Evolutionary conservation across 1,140 invertebrate genomes (phyloP), one percentile per base, ranked within the genome.

Genomic region (Calephelis virginiensis): DNA sequence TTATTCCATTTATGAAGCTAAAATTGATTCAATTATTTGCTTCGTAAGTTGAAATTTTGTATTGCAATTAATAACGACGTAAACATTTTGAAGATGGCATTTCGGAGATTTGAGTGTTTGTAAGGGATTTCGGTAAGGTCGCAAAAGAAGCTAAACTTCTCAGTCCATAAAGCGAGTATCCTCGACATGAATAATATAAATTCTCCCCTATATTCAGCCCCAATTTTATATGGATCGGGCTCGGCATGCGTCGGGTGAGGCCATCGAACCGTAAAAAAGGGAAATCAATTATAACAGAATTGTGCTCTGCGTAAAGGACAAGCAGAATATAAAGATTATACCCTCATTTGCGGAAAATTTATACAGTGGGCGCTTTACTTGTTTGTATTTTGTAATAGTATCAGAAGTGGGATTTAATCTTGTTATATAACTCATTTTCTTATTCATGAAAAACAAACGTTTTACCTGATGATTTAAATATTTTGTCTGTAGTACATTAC

Each of bases 241-340:
- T 67, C 61, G 49, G 71, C 69, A 75, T 73, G 78, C 80, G 80
- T 78, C 75, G 68, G 46, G 69, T 74, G 75, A 71, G 70, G 71
- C 77, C 78, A 69, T 71, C 77, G 80, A 78, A 80, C 77, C 85
- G 78, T 86, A 79, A 86, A 88, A 85, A 84, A 78, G 78, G 77
- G 76, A 85, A 86, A 89, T 84, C 82, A 89, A 85, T 86, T 85
- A 86, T 85, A 81, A 75, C 77, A 75, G 83, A 82, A 83, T 82
- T 77, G 74, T 83, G 66, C 79, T 67, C 66, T 60, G 64, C 62
- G 63, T 67, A 65, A 68, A 67, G 65, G 66, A 53, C 63, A 61
- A 62, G 53, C 53, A 59, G 53, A 59, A 59, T 59, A 59, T 59
- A 38, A 59, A 59, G 53, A 59, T 59, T 59, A 59, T 59, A 59